Conservation (phyloP, 2,888 invertebrate species). For the Junonia oenone region DNA sequence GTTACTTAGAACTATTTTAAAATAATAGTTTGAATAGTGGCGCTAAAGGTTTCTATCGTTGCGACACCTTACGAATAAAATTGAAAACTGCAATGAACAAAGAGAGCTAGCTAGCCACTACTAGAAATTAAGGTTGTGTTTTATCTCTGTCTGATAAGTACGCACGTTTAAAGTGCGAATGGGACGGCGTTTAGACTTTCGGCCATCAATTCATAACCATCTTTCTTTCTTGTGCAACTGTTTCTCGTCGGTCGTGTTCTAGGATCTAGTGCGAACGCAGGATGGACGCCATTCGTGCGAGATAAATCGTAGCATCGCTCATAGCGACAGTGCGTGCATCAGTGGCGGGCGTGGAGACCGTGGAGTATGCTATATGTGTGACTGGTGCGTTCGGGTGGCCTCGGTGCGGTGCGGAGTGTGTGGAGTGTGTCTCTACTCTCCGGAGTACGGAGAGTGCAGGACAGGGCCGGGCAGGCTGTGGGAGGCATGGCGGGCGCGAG, state of each 20-base stretch:
- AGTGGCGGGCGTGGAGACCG: conserved; percentile 38
- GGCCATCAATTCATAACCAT: conserved; percentile 72
- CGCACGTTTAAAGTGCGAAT: conserved; percentile 42
- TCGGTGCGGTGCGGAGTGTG: conserved; percentile 38
- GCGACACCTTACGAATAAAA: conserved; percentile 55
- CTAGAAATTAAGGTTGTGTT: conserved; percentile 73
- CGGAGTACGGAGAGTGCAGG: conserved; percentile 38
- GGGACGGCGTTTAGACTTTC: conserved; percentile 62
- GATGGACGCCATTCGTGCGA: conserved; percentile 79
- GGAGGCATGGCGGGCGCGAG: conserved; percentile 65
- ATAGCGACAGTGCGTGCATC: conserved; percentile 44
- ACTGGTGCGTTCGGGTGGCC: conserved; percentile 40
- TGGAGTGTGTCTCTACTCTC: too few species aligned
- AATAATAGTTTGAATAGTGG: conserved; percentile 30
- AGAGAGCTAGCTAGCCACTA: conserved; percentile 70
- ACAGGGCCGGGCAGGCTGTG: conserved; percentile 46
- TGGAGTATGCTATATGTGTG: conserved; percentile 40
- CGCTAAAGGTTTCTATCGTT: conserved; percentile 30
- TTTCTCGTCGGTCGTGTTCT: conserved; percentile 77
- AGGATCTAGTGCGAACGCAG: conserved; percentile 73
- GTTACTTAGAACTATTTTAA: background rate
- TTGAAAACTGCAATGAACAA: conserved; percentile 59
- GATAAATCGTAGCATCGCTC: conserved; percentile 64
- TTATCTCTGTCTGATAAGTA: conserved; percentile 56
- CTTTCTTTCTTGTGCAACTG: conserved; percentile 79